Evolutionary conservation across 2,113 vertebrate genomes (phyloP).

Genomic region (Centropristis striata): DNA sequence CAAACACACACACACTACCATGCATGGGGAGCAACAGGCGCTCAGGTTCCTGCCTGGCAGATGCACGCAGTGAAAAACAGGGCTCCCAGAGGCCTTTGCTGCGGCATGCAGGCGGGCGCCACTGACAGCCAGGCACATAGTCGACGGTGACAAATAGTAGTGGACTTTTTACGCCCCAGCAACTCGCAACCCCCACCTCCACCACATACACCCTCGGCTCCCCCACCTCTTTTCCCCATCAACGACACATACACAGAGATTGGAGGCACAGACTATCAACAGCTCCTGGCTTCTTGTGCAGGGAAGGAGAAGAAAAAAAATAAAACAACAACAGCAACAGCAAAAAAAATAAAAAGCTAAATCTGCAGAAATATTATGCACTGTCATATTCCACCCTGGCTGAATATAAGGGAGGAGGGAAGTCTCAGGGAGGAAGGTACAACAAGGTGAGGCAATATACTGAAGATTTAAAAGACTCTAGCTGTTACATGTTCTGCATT

Average conservation of each 20-base stretch:
- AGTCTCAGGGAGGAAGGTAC: not conserved
- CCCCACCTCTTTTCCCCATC: conserved; percentile 40
- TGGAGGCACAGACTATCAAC: conserved; percentile 45
- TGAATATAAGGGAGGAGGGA: not conserved
- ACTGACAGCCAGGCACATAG: conserved; percentile 61
- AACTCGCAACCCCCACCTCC: conserved; percentile 40
- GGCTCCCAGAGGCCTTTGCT: conserved; percentile 71
- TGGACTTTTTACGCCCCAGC: conserved; percentile 70
- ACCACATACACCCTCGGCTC: conserved; percentile 19
- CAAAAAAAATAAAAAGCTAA: conserved; percentile 5
- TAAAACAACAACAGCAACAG: not conserved
- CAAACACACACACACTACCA: not conserved
- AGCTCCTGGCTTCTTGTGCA: conserved; percentile 37
- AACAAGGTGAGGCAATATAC: conserved; percentile 2
- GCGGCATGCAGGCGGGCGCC: conserved; percentile 38
- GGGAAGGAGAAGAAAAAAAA: not conserved
- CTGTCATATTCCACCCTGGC: not conserved
- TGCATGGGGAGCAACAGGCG: conserved; percentile 53
- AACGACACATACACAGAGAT: conserved; percentile 47
- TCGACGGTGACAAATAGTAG: conserved; percentile 73
- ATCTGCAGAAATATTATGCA: conserved; percentile 37
- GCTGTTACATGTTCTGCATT: not conserved
- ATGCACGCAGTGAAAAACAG: conserved; percentile 32
- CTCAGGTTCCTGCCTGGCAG: conserved; percentile 54
- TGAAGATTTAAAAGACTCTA: not conserved